phyloP scores from a whole-genome alignment of 2,888 invertebrate genomes.

The Stenichneumon culpator region DNA sequence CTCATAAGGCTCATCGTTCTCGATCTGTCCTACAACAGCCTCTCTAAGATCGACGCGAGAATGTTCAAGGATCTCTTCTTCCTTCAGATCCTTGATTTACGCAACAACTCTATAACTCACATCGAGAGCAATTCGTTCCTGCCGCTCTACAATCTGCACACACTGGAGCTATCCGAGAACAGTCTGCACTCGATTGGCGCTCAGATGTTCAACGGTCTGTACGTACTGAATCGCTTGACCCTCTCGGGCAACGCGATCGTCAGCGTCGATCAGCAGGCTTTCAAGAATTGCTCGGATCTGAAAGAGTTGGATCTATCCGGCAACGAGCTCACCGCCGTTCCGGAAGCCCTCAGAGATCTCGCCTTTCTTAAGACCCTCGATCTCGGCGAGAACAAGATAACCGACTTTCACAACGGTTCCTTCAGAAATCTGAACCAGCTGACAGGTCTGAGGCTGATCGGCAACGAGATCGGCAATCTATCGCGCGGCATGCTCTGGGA shows the following conservation, averaged over 20 bases:
- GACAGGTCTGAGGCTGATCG: constrained; percentile 94
- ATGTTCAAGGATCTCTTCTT: constrained; percentile 95
- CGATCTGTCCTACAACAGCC: constrained; percentile 94
- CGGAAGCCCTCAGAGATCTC: constrained; percentile 93
- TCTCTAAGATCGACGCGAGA: constrained; percentile 93
- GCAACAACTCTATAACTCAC: constrained; percentile 95
- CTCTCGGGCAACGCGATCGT: constrained; percentile 94
- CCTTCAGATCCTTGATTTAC: constrained; percentile 93
- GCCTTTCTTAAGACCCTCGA: constrained; percentile 95
- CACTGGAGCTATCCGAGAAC: constrained; percentile 95
- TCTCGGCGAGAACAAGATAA: constrained; percentile 96
- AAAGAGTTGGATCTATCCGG: constrained; percentile 96
- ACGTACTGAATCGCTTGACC: constrained; percentile 93
- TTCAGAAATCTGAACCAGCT: constrained; percentile 95
- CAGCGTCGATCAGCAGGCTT: constrained; percentile 92
- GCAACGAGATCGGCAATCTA: constrained; percentile 95
- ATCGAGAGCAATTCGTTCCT: constrained; percentile 95
- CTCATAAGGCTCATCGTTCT: constrained; percentile 94
- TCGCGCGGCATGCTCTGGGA: constrained; percentile 95
- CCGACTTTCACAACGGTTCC: constrained; percentile 93
- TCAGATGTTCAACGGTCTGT: constrained; percentile 93
- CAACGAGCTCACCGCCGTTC: constrained; percentile 93
- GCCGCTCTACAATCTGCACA: constrained; percentile 95
- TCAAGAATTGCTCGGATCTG: constrained; percentile 94
- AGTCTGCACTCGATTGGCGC: constrained; percentile 93